phyloP scores from a whole-genome alignment of 2,888 invertebrate species.

The Lasioglossum calceatum region DNA sequence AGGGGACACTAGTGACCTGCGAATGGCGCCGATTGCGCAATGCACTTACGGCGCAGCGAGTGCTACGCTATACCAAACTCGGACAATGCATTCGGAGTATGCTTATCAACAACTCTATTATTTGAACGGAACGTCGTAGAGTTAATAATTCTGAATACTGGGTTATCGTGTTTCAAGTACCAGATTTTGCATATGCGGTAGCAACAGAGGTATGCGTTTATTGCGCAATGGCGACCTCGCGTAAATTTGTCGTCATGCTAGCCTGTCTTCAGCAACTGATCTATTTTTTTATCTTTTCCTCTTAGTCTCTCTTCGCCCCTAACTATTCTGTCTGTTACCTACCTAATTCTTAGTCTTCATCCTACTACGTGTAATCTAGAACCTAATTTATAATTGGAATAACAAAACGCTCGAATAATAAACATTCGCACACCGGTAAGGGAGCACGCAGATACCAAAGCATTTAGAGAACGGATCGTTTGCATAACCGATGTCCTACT shows the following conservation, averaged over 20 bases:
- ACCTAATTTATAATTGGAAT: no score
- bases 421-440: background rate
- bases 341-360: no score
- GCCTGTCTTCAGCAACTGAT: no score
- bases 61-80: background rate
- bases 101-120: background rate
- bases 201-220: background rate
- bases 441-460: background rate
- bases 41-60: background rate
- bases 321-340: no score
- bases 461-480: background rate
- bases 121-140: background rate
- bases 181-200: background rate
- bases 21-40: background rate
- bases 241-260: background rate
- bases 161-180: background rate
- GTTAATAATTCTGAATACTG: background rate
- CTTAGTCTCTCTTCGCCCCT: no score
- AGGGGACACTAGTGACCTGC: background rate
- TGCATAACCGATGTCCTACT: background rate
- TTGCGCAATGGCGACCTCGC: background rate
- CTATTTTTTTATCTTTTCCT: no score
- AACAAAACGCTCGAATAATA: no score
- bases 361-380: no score
- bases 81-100: background rate